Base-by-base conservation (phyloP, 2,113 vertebrate genomes). In the Glaucomys volans region DNA sequence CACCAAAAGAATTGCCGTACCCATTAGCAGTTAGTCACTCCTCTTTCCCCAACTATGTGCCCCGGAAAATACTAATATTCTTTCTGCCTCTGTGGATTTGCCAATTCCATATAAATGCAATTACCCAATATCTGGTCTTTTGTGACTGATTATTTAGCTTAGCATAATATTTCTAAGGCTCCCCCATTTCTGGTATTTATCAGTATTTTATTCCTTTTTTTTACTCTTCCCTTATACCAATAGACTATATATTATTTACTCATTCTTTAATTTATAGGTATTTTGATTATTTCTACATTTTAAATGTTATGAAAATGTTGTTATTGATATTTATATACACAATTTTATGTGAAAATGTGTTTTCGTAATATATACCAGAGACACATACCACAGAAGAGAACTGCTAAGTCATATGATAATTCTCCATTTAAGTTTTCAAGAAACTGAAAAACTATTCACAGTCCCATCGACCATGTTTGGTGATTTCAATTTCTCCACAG, bases 361-460 rank as follows among this genome's bases (percentile, higher is more conserved):
- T 57, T 83, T 35, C 14, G 72, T 50, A 74, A 57, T 57, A 24
- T 22, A 24, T 66, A 57, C 64, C 28, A 72, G 54, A 30, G 10
- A 50, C 47, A 44, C 54, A 64, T 76, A 87, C 47, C 44, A 32
- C 44, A 59, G 24, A 42, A 13, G 26, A 57, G 79, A 89, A 89
- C 54, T 74, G 12, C 28, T 85, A 52, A 67, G 37, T 89, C 72
- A 57, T 42, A 74, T 44, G 30, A 18, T 75, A 85, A 69, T 87
- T 80, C n/a, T 75, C 59, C 62, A 37, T 42, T 75, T 90, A 80
- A 75, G 54, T 52, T 81, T 95, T 90, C 81, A 74, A 90, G 44
- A 40, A 42, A 76, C 47, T 82, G 40, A 18, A 57, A 81, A 71
- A 79, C 8, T 30, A 14, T 88, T 85, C 67, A 67, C 17, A 64